Evolutionary conservation across 37 sponge, comb jelly and placozoan species (phyloP).

Genomic region (Hexactinellida sp.): DNA sequence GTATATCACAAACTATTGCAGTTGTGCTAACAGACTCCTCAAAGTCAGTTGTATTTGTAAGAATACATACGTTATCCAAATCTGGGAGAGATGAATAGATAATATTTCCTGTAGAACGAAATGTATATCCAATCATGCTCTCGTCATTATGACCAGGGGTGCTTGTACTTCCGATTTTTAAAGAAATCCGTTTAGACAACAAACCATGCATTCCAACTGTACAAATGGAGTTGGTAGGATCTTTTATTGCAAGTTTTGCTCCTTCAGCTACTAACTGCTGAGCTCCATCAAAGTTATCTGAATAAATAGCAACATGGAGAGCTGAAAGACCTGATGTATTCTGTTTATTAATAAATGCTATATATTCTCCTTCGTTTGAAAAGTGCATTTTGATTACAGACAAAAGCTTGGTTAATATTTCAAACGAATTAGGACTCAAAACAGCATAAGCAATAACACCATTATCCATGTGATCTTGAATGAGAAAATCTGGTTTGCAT

Average conservation of each 20-base stretch:
- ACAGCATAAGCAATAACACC: not conserved
- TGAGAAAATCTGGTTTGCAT: not conserved
- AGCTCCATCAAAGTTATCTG: not conserved
- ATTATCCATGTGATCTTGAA: not conserved
- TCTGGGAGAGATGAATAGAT: not conserved
- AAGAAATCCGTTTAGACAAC: not conserved
- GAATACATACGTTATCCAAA: not conserved
- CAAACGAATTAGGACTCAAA: not conserved
- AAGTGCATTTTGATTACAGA: not conserved
- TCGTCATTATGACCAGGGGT: not conserved
- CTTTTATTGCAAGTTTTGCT: not conserved
- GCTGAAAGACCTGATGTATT: not conserved
- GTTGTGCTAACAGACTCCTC: not conserved
- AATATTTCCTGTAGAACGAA: not conserved
- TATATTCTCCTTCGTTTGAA: not conserved
- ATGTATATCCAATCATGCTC: not conserved
- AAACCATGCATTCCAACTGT: not conserved
- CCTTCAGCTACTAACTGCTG: not conserved
- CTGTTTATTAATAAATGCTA: not conserved
- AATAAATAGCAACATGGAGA: not conserved
- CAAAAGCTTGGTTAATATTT: not conserved
- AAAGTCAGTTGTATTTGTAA: not conserved
- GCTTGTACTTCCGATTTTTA: not conserved
- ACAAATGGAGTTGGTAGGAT: not conserved
- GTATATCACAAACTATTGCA: not conserved